Evolutionary conservation across 2,888 invertebrate genomes (phyloP), one percentile per base, ranked within the genome.

Genomic region (Theretra japonica): DNA sequence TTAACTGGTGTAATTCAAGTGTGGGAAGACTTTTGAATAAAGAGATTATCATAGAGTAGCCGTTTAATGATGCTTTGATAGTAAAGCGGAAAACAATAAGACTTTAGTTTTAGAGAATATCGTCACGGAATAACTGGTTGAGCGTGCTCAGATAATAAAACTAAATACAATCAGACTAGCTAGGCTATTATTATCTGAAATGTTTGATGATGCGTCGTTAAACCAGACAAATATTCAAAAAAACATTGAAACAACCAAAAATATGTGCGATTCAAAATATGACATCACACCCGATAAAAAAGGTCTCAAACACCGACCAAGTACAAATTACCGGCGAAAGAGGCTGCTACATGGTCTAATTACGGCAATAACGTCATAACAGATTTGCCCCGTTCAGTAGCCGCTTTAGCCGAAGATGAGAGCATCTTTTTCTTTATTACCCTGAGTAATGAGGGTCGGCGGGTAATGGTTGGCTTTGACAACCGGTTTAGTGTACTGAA

Each of bases 381-480:
- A 70, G 73, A 68, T 70, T 68, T 69, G 50, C 59, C 60, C 58
- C 73, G 58, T 73, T 65, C 72, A 70, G 62, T 62, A 65, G 50
- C 70, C 58, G 60, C 65, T 65, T 70, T 73, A 57, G 70, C 23
- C 48, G 30, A 60, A 58, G 73, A 73, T 70, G 73, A 73, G 70
- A 69, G 68, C 75, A 78, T 79, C 76, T 81, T 76, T 74, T 76
- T 77, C 80, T 79, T 82, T 82, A 83, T 80, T 74, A 78, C 72
- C 72, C 73, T 70, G 71, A 74, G 79, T 82, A 82, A 84, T 83
- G 80, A 79, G 81, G 79, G 76, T 77, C 59, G 62, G 62, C 76
- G 65, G 80, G 82, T 83, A 83, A 79, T 75, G 78, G 75, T 75
- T 78, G 81, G 73, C 79, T 85, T 82, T 82, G 84, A 84, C 83